phyloP scores from a whole-genome alignment of 35 echinoderm and acorn worm species.

The Strongylocentrotus purpuratus region DNA sequence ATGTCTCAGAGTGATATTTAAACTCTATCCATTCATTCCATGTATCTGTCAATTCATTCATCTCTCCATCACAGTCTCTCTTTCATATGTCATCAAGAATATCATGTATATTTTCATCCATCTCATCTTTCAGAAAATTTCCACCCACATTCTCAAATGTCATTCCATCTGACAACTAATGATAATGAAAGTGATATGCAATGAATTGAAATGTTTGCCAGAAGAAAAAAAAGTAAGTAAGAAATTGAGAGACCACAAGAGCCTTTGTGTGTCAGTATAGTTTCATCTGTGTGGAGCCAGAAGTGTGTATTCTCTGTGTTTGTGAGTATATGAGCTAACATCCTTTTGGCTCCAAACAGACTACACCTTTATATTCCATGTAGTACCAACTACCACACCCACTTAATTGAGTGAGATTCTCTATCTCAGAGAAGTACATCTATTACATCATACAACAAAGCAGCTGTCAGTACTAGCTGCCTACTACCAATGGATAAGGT shows the following conservation, averaged over 20 bases:
- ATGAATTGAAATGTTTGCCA: background rate
- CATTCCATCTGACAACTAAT: background rate
- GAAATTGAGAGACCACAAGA: background rate
- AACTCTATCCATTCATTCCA: background rate
- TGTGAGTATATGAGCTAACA: too few relatives aligned
- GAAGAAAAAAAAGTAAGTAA: background rate
- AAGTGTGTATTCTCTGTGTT: too few relatives aligned
- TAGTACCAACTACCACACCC: too few relatives aligned
- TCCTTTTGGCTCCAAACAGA: too few relatives aligned
- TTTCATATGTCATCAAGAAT: constrained; percentile 26
- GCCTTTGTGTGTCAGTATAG: background rate
- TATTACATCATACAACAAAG: too few relatives aligned
- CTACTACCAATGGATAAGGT: too few relatives aligned
- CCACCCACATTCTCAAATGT: background rate
- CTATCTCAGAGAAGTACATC: too few relatives aligned
- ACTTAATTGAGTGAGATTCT: too few relatives aligned
- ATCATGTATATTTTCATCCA: background rate
- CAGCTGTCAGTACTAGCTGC: too few relatives aligned
- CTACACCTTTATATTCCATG: too few relatives aligned
- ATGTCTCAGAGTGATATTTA: background rate
- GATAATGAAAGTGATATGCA: background rate
- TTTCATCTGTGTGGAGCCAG: too few relatives aligned
- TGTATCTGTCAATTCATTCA: background rate
- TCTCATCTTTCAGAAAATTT: background rate
- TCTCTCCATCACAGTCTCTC: background rate